These are phyloP conservation scores for Arion vulgaris DNA, from an alignment of 1,140 invertebrate genomes.

Conservation along the genomic window DNA sequence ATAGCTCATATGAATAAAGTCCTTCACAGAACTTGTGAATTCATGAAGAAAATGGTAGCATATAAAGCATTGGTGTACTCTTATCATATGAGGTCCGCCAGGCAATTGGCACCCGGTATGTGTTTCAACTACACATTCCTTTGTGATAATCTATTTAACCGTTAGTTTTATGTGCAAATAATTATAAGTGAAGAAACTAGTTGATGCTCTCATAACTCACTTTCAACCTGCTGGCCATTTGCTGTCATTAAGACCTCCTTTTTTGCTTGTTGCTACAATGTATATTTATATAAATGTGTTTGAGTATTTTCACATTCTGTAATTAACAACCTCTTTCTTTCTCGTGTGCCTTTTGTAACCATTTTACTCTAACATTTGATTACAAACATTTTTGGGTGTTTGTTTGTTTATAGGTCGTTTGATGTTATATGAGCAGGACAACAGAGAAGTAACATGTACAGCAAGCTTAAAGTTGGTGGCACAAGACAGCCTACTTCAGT, in stretches of 20 bases:
- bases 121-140: background rate
- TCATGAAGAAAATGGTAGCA: background rate
- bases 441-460: no score
- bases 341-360: no score
- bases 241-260: constrained; percentile 28
- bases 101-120: constrained; percentile 21
- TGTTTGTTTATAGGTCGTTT: no score
- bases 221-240: constrained; percentile 17
- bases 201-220: constrained; percentile 19
- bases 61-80: background rate
- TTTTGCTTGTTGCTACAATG: background rate
- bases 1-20: background rate
- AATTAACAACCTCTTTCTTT: no score
- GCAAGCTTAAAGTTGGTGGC: no score
- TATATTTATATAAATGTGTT: no score
- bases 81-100: background rate
- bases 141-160: constrained; percentile 24
- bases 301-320: no score
- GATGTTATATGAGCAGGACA: no score
- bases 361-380: no score
- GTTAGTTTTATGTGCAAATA: constrained; percentile 35
- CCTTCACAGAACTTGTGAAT: background rate
- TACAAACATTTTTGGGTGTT: no score
- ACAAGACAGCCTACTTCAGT: no score
- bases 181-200: constrained; percentile 14